Evolutionary conservation across 2,888 invertebrate species (phyloP).

Genomic region (Oscheius sp.): DNA sequence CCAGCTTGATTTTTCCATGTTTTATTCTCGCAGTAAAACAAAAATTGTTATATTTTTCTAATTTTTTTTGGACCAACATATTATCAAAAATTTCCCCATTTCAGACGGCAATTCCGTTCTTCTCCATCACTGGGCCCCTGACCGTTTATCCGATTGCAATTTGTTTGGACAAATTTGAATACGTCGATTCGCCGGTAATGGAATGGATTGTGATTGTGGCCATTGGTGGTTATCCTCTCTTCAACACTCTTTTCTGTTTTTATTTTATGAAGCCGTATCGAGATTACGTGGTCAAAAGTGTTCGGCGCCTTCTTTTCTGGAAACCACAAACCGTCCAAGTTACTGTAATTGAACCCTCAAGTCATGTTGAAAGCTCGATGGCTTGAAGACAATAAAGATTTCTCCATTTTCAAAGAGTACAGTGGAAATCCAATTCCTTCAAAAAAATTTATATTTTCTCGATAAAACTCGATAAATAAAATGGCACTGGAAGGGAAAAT

Average conservation of each 20-base stretch:
- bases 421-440: no score
- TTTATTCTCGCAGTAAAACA: no score
- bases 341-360: background rate
- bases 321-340: background rate
- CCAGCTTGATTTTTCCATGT: no score
- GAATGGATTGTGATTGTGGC: background rate
- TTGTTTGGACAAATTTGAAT: background rate
- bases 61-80: no score
- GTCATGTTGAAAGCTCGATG: background rate
- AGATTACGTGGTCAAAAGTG: constrained; percentile 3
- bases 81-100: no score
- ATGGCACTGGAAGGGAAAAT: no score
- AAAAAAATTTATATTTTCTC: no score
- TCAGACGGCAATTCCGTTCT: constrained; percentile 11
- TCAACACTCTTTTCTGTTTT: constrained; percentile 12
- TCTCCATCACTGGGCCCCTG: background rate
- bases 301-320: background rate
- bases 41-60: no score
- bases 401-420: no score
- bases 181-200: background rate
- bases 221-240: constrained; percentile 3
- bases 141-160: background rate
- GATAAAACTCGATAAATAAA: no score
- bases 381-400: background rate
- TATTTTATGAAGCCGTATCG: constrained; percentile 19